These are phyloP conservation scores for Megaceryle torquata DNA, from an alignment of 2,113 vertebrate species.

Conservation along the genomic window DNA sequence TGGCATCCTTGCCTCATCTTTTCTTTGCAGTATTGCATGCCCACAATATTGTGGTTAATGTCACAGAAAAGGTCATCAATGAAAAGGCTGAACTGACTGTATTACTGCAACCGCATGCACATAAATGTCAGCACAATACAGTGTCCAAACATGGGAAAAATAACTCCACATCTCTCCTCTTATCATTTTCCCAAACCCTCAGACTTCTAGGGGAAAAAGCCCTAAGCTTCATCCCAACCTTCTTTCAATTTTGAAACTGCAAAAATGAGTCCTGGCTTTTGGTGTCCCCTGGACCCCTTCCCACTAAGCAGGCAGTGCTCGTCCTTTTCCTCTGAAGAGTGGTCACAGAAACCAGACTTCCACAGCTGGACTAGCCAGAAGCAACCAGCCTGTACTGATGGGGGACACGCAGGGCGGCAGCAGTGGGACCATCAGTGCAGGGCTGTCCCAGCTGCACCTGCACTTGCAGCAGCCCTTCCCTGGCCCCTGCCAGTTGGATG, in stretches of 20 bases:
- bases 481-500: fast-evolving
- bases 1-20: neutral
- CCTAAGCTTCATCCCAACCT: neutral
- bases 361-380: neutral
- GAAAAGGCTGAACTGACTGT: neutral
- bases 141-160: neutral
- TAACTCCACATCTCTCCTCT: neutral
- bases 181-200: neutral
- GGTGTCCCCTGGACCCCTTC: neutral
- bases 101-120: neutral
- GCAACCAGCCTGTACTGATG: neutral
- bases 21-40: neutral
- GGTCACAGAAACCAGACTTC: neutral
- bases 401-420: fast-evolving
- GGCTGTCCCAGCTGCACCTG: neutral
- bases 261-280: neutral
- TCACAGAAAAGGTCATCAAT: slow-evolving; percentile 2
- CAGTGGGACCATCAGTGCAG: fast-evolving
- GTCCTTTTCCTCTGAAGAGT: neutral
- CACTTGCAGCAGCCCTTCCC: neutral
- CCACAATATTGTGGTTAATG: neutral
- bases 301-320: fast-evolving
- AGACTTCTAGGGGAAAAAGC: neutral
- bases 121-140: neutral
- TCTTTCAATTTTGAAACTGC: neutral